Percentiles rank a stretch among this genome's conserved stretches.
phyloP scores from a whole-genome alignment of 2,888 invertebrate species.

The Phyto melanocephala region DNA sequence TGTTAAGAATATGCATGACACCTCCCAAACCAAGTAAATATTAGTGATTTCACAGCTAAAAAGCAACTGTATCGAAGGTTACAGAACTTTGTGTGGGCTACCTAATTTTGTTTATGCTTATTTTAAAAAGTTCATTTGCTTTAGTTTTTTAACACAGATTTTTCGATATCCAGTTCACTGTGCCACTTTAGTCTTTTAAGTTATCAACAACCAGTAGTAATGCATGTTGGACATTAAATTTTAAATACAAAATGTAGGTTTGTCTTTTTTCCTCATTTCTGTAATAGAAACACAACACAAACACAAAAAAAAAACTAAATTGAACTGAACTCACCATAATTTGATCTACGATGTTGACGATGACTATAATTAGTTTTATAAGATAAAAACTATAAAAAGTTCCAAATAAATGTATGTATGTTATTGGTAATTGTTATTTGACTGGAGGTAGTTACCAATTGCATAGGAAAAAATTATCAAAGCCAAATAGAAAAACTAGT shows the following conservation, averaged over 20 bases:
- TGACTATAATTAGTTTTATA: constrained; percentile 58
- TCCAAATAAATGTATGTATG: constrained; percentile 21
- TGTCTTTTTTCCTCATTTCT: constrained; percentile 19
- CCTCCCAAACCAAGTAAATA: no score
- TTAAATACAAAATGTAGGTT: constrained; percentile 56
- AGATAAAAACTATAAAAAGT: constrained; percentile 23
- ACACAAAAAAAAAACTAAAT: neutral
- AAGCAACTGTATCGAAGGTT: no score
- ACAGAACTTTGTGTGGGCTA: no score
- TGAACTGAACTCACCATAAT: constrained; percentile 50
- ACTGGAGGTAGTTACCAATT: constrained; percentile 10
- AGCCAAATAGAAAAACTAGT: neutral
- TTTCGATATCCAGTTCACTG: constrained; percentile 26
- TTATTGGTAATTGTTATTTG: constrained; percentile 45
- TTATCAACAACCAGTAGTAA: constrained; percentile 32
- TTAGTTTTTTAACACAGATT: no score
- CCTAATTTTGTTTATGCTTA: no score
- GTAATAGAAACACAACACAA: constrained; percentile 29
- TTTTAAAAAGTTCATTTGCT: no score
- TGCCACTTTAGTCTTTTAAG: constrained; percentile 1
- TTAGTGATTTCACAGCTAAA: no score
- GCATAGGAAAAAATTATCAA: neutral
- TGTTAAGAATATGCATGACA: no score
- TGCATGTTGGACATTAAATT: constrained; percentile 25
- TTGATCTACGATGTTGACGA: constrained; percentile 40